Evolutionary conservation across 2,113 vertebrate genomes (phyloP), one percentile per base, ranked within the genome.

Genomic region (Mionectes macconnelli): DNA sequence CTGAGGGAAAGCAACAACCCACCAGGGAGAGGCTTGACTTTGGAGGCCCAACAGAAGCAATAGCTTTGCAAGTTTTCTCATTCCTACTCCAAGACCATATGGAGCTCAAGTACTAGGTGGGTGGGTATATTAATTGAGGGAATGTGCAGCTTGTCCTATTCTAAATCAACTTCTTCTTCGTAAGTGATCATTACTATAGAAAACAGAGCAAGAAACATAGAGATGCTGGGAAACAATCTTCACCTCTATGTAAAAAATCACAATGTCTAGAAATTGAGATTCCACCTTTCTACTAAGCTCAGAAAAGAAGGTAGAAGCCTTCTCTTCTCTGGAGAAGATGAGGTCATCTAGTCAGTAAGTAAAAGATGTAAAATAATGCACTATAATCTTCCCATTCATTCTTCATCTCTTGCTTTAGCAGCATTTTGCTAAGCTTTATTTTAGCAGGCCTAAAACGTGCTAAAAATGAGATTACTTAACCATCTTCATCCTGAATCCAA

Each of bases 1-100:
- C 27, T 47, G 63, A 85, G 42, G 63, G 70, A 91, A 88, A 73
- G 81, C 59, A 79, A 79, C 92, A 96, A 77, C 19, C 39, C 52
- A 31, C 45, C 30, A 19, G 25, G 42, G 21, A 85, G 30, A 93
- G 30, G 33, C 53, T 93, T 83, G 72, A 85, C 91, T 94, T 63
- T 94, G 70, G 45, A 94, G 55, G 68, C 52, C 93, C 77, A 82
- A 74, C 67, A 94, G 59, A 89, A 91, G 53, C 87, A 89, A 94
- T 42, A 73, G 50, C 63, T 90, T 93, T 90, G 40, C 82, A 93
- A 95, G 39, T 79, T 93, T 59, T 87, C 50, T 74, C 44, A 28
- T 85, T 89, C 63, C 85, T 80, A 37, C 80, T 67, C 70, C 50
- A 89, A 79, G 81, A 80, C 70, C 78, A 85, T 94, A 94, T 73